A percentile compares a stretch with the other conserved stretches of the same genome.
phyloP scores from a whole-genome alignment of 2,113 vertebrate species.

The Anarhynchus alexandrinus region DNA sequence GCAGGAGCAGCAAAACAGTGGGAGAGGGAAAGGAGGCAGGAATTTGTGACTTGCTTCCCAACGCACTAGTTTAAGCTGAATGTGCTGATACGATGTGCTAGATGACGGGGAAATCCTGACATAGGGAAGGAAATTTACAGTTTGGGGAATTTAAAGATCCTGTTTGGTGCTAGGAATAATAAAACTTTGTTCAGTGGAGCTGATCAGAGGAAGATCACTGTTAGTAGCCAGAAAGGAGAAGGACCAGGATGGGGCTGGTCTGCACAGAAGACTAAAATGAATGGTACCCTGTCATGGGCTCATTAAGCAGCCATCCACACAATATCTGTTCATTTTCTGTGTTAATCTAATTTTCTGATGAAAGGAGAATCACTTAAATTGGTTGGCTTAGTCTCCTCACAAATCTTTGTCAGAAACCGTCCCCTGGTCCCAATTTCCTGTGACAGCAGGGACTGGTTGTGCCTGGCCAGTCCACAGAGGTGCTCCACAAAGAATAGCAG shows the following conservation, averaged over 20 bases:
- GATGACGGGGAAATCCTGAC: neutral
- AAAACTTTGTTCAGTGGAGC: neutral
- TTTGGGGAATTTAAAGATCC: neutral
- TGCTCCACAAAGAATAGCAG: neutral
- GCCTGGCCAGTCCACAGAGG: neutral
- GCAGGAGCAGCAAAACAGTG: neutral
- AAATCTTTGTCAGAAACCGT: neutral
- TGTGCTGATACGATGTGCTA: neutral
- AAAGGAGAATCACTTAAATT: slow-evolving; percentile 16
- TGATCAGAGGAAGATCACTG: neutral
- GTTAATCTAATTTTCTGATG: slow-evolving; percentile 44
- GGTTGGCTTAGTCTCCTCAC: neutral
- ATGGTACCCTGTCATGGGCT: neutral
- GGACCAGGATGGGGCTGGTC: neutral
- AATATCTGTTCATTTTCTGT: slow-evolving; percentile 9
- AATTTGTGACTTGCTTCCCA: neutral
- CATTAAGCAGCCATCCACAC: neutral
- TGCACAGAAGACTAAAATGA: neutral
- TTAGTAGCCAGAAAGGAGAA: neutral
- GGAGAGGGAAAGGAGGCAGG: neutral
- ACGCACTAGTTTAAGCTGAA: neutral
- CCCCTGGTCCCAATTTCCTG: slow-evolving; percentile 20
- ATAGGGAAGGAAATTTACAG: neutral
- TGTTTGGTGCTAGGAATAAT: neutral
- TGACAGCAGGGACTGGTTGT: neutral